These are phyloP conservation scores for Proisotoma minuta DNA, from an alignment of 2,888 invertebrate species.

Conservation along the genomic window DNA sequence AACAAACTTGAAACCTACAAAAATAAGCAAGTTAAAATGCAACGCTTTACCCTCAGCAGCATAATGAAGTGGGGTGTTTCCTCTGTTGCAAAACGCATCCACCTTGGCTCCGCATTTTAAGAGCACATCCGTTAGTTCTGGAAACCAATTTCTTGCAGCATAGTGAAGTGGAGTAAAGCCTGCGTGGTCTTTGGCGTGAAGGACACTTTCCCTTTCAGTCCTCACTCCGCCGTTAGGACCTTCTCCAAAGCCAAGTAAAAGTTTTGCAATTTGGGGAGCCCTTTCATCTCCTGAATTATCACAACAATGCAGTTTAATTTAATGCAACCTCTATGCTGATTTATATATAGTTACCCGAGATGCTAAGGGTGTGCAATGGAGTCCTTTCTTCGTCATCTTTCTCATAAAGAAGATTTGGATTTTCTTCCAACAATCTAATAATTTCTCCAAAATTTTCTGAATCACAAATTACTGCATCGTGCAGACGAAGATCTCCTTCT, in stretches of 20 bases:
- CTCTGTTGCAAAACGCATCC: constrained; percentile 10
- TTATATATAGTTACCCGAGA: constrained; percentile 10
- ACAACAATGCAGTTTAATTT: not conserved
- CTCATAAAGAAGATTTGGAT: constrained; percentile 18
- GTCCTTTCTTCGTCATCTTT: constrained; percentile 22
- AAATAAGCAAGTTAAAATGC: not conserved
- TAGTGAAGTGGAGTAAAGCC: constrained; percentile 22
- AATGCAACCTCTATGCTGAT: not conserved
- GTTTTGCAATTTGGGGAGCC: constrained; percentile 18
- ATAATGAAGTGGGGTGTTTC: constrained; percentile 17
- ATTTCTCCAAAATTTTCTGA: constrained; percentile 25
- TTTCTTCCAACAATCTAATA: constrained; percentile 13
- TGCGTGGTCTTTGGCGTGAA: not conserved
- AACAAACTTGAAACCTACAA: not conserved
- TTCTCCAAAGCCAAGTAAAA: constrained; percentile 13
- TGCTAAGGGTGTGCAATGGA: constrained; percentile 21
- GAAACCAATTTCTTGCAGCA: constrained; percentile 19
- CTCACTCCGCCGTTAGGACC: not conserved
- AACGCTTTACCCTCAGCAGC: constrained; percentile 7
- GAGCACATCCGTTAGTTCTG: constrained; percentile 17
- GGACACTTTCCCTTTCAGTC: constrained; percentile 9
- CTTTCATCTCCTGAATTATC: constrained; percentile 19
- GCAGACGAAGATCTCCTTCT: constrained; percentile 10
- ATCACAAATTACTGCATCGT: constrained; percentile 24
- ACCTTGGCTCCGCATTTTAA: constrained; percentile 18